These are phyloP conservation scores for Limnothrissa miodon DNA, from an alignment of 2,113 vertebrate genomes.

Conservation along the genomic window DNA sequence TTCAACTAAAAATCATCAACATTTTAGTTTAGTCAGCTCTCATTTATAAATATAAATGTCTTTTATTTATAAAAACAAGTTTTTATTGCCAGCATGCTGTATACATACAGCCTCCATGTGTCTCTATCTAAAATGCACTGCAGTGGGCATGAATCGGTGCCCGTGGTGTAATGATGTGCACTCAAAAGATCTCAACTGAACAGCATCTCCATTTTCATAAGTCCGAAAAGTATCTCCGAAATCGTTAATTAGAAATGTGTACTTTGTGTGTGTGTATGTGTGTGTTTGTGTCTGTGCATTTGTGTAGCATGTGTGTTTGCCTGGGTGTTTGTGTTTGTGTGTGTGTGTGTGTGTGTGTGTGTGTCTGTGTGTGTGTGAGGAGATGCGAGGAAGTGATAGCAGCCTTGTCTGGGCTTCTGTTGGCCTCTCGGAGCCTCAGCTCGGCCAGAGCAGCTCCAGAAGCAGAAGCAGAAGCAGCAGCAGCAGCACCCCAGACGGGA, in stretches of 20 bases:
- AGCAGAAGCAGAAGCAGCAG: background rate
- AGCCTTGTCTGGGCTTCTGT: background rate
- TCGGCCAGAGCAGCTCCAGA: background rate
- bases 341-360: too few relatives aligned
- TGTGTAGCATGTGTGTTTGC: too few relatives aligned
- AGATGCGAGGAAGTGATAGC: slow-evolving; percentile 1
- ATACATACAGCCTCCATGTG: too few relatives aligned
- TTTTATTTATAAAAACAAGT: too few relatives aligned
- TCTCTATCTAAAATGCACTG: too few relatives aligned
- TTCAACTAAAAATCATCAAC: too few relatives aligned
- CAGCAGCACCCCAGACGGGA: background rate
- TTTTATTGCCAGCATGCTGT: too few relatives aligned
- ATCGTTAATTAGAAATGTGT: slow-evolving; percentile 11
- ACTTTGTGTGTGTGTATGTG: background rate
- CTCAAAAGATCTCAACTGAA: too few relatives aligned
- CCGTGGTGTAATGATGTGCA: background rate
- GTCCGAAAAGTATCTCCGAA: background rate
- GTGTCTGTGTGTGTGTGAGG: background rate
- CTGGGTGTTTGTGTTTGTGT: too few relatives aligned
- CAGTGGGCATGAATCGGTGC: background rate
- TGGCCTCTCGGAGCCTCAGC: background rate
- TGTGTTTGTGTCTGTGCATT: too few relatives aligned
- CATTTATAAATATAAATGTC: too few relatives aligned
- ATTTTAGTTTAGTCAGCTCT: too few relatives aligned
- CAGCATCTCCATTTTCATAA: background rate